A percentile compares a stretch with the other conserved stretches of the same genome.
phyloP scores from a whole-genome alignment of 2,113 vertebrate species.

The Eurystomus gularis region DNA sequence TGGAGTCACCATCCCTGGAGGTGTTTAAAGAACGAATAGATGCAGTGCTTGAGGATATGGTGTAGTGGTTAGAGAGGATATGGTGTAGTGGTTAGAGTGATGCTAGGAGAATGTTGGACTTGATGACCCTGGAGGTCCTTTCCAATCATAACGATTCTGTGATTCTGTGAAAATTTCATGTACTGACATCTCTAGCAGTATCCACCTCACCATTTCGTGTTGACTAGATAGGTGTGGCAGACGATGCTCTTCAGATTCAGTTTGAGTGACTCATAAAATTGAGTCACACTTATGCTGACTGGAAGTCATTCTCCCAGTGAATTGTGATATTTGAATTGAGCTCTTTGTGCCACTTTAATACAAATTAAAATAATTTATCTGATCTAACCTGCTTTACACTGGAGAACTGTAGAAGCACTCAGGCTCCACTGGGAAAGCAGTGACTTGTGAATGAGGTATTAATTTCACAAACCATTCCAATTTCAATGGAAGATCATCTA shows the following conservation, averaged over 20 bases:
- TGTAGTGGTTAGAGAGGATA: no score
- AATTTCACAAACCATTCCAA: neutral
- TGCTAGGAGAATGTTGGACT: no score
- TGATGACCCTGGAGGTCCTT: no score
- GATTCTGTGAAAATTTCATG: no score
- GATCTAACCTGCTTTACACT: neutral
- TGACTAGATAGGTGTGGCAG: neutral
- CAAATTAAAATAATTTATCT: neutral
- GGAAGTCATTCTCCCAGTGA: neutral
- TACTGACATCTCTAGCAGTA: neutral
- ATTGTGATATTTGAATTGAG: neutral
- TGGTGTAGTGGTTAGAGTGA: no score
- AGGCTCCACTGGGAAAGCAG: neutral
- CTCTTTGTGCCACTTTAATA: neutral
- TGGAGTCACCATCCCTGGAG: no score
- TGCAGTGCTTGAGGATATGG: no score
- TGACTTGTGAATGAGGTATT: neutral
- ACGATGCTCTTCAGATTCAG: neutral
- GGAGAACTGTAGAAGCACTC: neutral
- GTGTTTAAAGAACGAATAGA: no score
- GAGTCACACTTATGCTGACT: neutral
- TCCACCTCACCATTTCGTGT: neutral
- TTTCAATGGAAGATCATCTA: neutral
- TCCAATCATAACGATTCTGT: no score
- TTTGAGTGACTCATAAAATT: neutral